Evolutionary conservation across 2,797 vertebrate genomes (phyloP).

Genomic region (Spea hammondii): DNA sequence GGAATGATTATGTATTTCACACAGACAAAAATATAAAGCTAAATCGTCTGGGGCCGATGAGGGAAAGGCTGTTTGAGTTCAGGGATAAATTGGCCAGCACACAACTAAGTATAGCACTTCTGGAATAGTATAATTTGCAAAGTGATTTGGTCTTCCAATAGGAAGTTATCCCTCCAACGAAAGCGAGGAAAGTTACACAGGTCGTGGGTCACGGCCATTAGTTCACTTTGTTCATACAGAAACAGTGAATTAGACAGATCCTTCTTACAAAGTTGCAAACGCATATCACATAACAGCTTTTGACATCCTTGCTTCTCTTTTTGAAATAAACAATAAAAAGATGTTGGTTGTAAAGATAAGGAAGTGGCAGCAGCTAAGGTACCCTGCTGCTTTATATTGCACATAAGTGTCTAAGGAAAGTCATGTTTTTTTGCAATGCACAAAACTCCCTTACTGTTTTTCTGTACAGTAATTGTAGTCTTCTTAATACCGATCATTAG

Average conservation of each 20-base stretch:
- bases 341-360: conserved; percentile 19
- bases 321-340: conserved; percentile 18
- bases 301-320: not conserved
- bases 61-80: too few species aligned
- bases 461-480: conserved; percentile 1
- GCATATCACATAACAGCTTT: not conserved
- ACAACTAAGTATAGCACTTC: too few species aligned
- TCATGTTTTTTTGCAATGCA: not conserved
- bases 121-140: too few species aligned
- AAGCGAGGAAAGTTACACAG: too few species aligned
- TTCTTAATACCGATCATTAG: conserved; percentile 1
- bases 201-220: not conserved
- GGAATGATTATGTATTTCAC: too few species aligned
- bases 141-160: too few species aligned
- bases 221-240: not conserved
- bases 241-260: not conserved
- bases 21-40: too few species aligned
- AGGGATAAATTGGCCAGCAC: too few species aligned
- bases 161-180: too few species aligned
- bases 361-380: not conserved
- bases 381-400: not conserved
- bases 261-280: conserved; percentile 8
- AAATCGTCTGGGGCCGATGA: too few species aligned
- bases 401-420: conserved; percentile 10
- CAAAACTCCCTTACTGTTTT: conserved; percentile 2